Evolutionary conservation across 2,888 invertebrate species (phyloP).

Genomic region (Apotomis turbidana): DNA sequence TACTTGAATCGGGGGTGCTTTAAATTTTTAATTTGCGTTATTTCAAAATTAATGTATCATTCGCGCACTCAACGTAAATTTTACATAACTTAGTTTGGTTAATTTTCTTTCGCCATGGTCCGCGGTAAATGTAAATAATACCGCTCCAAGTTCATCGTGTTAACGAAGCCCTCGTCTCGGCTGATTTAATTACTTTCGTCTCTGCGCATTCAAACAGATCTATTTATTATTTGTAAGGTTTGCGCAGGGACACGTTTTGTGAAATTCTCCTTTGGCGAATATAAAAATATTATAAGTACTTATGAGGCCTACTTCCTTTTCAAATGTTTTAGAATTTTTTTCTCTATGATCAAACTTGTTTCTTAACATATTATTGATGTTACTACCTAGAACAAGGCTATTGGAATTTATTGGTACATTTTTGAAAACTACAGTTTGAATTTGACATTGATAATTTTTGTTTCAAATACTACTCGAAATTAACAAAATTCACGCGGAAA

Average conservation of each 20-base stretch:
- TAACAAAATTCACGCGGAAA: too few species aligned
- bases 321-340: too few species aligned
- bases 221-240: conserved; percentile 9
- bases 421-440: too few species aligned
- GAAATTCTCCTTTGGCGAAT: neutral
- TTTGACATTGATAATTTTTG: too few species aligned
- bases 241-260: neutral
- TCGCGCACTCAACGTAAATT: neutral
- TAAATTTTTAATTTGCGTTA: neutral
- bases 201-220: conserved; percentile 9
- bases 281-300: too few species aligned
- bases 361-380: too few species aligned
- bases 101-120: conserved; percentile 30
- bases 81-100: conserved; percentile 24
- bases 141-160: conserved; percentile 15
- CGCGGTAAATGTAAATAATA: conserved; percentile 34
- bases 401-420: too few species aligned
- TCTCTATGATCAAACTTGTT: too few species aligned
- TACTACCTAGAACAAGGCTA: too few species aligned
- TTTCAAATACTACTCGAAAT: too few species aligned
- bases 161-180: conserved; percentile 30
- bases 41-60: neutral
- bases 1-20: neutral
- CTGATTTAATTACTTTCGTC: conserved; percentile 21
- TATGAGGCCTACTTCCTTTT: too few species aligned